Conservation (phyloP, 2,797 vertebrate genomes). For the Hemitrygon akajei region DNA sequence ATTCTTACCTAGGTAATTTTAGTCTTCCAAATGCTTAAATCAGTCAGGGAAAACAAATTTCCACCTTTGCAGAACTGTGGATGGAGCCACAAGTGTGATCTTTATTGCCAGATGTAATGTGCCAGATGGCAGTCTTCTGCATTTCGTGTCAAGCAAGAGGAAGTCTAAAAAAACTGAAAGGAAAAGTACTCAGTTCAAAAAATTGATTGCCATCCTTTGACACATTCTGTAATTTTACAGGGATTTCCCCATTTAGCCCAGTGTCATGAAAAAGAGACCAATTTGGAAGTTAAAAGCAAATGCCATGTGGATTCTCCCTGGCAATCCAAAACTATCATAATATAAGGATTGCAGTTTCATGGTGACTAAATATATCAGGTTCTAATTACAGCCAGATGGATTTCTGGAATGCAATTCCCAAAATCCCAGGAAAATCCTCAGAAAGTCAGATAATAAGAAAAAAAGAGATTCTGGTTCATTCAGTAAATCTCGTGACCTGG, state of each 20-base stretch:
- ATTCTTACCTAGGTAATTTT: too few species aligned
- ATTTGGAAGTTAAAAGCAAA: not conserved
- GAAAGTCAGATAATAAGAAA: not conserved
- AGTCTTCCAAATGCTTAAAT: not conserved
- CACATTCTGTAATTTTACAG: not conserved
- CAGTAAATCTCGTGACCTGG: not conserved
- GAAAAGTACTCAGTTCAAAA: not conserved
- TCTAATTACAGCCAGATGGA: not conserved
- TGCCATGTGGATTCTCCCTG: not conserved
- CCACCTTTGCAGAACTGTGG: not conserved
- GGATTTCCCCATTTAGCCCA: not conserved
- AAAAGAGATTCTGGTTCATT: not conserved
- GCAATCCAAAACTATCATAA: not conserved
- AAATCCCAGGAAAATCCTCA: not conserved
- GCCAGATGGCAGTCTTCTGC: not conserved
- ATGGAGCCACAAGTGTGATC: not conserved
- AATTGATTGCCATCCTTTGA: not conserved
- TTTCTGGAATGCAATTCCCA: not conserved
- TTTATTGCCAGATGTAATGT: not conserved
- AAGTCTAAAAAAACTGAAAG: not conserved
- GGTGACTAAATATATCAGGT: not conserved
- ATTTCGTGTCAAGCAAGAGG: not conserved
- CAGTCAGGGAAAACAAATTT: not conserved
- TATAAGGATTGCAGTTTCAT: not conserved
- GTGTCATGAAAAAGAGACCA: not conserved